phyloP scores from a whole-genome alignment of 2,888 invertebrate species.

The Rhingia rostrata region DNA sequence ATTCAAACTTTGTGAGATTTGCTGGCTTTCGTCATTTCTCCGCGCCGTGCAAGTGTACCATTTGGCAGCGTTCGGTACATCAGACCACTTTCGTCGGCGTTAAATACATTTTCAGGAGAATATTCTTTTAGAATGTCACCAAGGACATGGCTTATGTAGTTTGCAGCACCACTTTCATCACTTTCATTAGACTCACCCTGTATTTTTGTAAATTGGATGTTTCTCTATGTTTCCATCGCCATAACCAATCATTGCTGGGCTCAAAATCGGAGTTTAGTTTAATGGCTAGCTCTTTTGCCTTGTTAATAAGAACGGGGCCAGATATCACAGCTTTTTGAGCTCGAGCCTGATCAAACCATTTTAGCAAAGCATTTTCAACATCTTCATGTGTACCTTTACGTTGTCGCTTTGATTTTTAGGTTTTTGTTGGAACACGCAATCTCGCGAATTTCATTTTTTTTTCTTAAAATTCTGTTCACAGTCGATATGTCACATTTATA shows the following conservation, averaged over 20 bases:
- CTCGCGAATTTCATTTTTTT: too few species aligned
- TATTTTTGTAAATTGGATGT: too few species aligned
- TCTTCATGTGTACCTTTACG: too few species aligned
- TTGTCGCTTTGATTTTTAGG: background rate
- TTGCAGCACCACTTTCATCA: slow-evolving; percentile 7
- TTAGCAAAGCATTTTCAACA: background rate
- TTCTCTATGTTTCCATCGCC: background rate
- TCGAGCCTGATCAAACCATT: slow-evolving; percentile 1
- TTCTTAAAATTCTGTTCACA: too few species aligned
- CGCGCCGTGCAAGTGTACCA: too few species aligned
- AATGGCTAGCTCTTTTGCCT: slow-evolving; percentile 9
- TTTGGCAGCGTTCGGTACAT: too few species aligned
- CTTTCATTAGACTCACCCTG: slow-evolving; percentile 7
- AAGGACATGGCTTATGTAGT: slow-evolving; percentile 15
- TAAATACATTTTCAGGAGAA: too few species aligned
- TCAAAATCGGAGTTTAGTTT: slow-evolving; percentile 15
- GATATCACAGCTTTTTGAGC: slow-evolving; percentile 7
- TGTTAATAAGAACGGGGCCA: background rate
- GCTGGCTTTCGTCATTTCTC: too few species aligned
- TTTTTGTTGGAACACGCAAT: too few species aligned
- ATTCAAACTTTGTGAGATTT: too few species aligned
- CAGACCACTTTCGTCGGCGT: too few species aligned
- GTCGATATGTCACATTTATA: slow-evolving; percentile 6
- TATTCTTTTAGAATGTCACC: background rate
- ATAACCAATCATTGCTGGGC: background rate